phyloP scores from a whole-genome alignment of 2,113 vertebrate species.

The Calyptommatus sinebrachiatus region DNA sequence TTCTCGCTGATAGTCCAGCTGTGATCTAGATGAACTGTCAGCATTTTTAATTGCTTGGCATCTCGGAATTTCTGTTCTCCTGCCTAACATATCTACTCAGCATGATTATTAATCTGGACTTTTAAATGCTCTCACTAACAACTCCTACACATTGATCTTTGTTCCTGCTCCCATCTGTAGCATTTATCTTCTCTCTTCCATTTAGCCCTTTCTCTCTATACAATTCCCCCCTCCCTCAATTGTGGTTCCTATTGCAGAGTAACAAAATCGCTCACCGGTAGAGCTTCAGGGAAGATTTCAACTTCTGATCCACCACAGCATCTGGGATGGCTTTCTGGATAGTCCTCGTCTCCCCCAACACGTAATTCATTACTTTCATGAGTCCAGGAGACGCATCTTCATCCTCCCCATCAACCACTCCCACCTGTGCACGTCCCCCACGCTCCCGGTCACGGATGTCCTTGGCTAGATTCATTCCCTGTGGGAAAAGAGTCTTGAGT shows the following conservation, averaged over 20 bases:
- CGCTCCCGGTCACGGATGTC: conserved; percentile 87
- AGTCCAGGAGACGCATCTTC: conserved; percentile 68
- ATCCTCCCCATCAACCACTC: conserved; percentile 77
- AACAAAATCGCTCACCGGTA: conserved; percentile 76
- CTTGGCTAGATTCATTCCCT: conserved; percentile 85
- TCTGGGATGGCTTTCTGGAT: conserved; percentile 74
- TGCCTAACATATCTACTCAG: not conserved
- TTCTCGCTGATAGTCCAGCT: too few species aligned
- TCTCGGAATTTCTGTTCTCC: not conserved
- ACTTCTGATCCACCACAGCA: conserved; percentile 71
- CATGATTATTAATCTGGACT: not conserved
- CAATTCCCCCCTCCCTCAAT: not conserved
- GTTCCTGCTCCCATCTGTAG: not conserved
- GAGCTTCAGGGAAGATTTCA: conserved; percentile 78
- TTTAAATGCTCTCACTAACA: too few species aligned
- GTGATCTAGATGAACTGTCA: too few species aligned
- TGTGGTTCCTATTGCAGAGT: accelerated
- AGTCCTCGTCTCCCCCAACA: conserved; percentile 72
- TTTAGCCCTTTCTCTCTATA: accelerated
- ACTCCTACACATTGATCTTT: not conserved
- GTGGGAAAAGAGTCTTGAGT: conserved; percentile 28
- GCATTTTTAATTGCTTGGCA: too few species aligned
- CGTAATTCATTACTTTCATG: conserved; percentile 74
- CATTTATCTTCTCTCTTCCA: not conserved
- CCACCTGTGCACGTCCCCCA: conserved; percentile 78